Conservation (phyloP, 2,888 invertebrate genomes). For the Pterobdella sp. region DNA sequence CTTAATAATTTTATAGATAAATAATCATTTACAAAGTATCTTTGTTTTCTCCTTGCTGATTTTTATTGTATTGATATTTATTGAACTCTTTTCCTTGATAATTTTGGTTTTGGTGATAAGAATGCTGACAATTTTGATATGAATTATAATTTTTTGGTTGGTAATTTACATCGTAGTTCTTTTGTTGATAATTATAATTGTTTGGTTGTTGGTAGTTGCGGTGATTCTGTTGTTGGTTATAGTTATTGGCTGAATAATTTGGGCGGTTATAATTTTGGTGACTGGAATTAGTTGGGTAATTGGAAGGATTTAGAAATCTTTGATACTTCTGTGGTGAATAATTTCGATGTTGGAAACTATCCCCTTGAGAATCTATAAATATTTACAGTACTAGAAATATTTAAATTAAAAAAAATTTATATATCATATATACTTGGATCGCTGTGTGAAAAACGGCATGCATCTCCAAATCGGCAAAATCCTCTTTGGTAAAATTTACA, state of each 20-base stretch:
- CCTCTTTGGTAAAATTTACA: conserved; percentile 25
- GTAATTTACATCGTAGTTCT: background rate
- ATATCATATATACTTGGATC: conserved; percentile 12
- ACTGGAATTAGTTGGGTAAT: background rate
- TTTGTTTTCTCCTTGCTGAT: background rate
- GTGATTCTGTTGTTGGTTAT: background rate
- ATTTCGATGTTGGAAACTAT: no score
- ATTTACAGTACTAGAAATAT: background rate
- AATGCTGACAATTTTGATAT: background rate
- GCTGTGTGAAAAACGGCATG: conserved; percentile 18
- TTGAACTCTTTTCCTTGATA: background rate
- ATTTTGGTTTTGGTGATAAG: background rate
- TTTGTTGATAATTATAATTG: background rate
- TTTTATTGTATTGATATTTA: background rate
- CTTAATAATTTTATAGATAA: no score
- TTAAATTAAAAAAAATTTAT: background rate
- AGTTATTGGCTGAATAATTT: background rate
- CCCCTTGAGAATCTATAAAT: no score
- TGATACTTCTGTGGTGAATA: no score
- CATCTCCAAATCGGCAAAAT: conserved; percentile 11
- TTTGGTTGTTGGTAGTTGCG: background rate
- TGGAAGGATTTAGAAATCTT: no score
- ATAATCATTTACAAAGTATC: background rate
- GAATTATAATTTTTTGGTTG: background rate
- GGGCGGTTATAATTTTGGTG: background rate